Conservation (phyloP, 2,113 vertebrate species). For the Centropus unirufus region DNA sequence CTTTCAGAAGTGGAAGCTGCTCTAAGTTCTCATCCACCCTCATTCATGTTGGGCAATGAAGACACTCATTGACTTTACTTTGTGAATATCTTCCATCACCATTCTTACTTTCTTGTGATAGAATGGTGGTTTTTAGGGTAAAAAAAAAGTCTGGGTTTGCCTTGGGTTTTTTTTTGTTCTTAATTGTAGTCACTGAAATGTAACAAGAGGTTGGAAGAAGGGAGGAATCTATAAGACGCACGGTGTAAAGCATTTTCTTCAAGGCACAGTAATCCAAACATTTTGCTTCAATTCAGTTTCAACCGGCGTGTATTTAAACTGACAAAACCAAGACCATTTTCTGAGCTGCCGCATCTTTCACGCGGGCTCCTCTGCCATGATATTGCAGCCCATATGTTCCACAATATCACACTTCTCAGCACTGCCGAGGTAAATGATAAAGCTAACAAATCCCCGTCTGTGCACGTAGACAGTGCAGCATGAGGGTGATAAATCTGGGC, state of each 20-base stretch:
- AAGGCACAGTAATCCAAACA: background rate
- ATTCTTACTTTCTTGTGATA: background rate
- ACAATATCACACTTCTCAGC: constrained; percentile 49
- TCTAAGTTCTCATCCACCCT: too few species aligned
- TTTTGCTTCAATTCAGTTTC: constrained; percentile 37
- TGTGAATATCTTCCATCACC: background rate
- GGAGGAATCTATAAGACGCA: background rate
- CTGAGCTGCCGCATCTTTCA: constrained; percentile 28
- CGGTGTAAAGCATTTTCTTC: background rate
- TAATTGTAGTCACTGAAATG: background rate
- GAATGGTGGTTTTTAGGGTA: background rate
- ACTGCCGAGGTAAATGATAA: background rate
- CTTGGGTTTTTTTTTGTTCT: background rate
- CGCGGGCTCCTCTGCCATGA: background rate
- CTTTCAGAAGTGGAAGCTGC: too few species aligned
- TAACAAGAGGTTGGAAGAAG: background rate
- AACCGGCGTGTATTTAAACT: constrained; percentile 19
- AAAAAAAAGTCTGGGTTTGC: background rate
- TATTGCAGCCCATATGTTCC: constrained; percentile 73
- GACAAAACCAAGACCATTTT: constrained; percentile 40
- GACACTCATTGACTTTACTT: background rate
- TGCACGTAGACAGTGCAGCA: background rate
- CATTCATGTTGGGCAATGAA: background rate
- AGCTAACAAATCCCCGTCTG: constrained; percentile 46
- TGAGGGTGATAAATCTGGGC: background rate